Evolutionary conservation across 2,797 vertebrate genomes (phyloP), one percentile per base, ranked within the genome.

Genomic region (Calcarius lapponicus): DNA sequence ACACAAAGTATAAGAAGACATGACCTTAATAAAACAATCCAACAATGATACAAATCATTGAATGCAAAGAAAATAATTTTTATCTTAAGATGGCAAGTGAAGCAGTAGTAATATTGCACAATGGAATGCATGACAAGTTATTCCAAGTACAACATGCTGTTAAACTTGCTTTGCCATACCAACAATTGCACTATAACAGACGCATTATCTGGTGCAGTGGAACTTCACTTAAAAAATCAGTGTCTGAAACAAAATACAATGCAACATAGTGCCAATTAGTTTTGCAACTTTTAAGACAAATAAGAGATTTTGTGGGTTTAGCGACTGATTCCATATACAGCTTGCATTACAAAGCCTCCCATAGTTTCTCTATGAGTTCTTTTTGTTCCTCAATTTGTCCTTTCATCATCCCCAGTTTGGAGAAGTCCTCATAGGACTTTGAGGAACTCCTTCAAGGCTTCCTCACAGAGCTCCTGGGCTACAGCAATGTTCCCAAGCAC

Each of bases 401-500:
- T 88, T 98, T 98, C 99, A 99, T 99, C 99, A 99, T 99, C 99
- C 99, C 99, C n/a, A 99, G 98, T 81, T 99, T 99, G 65, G 99
- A 98, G 83, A 99, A 99, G 97, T 99, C 99, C 94, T 99, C 99
- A 0, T 98, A 99, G 93, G n/a, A n/a, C n/a, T n/a, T n/a, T n/a
- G n/a, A n/a, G n/a, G n/a, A n/a, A n/a, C n/a, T 99, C 99, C 86
- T 97, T 98, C 82, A 99, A 97, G 11, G 99, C 99, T 96, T 99
- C 99, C 4, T 98, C 98, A 57, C 99, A 99, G 53, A 99, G 97
- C 60, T 99, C 98, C 80, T 99, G 99, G 9, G 98, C 98, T 4
- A 98, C 99, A 31, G 97, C 98, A 6, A 98, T 99, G 97, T 98
- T 99, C 51, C 99, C 99, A 51, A 99, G 97, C 76, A 99, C 99